These are phyloP conservation scores for Engystomops pustulosus DNA, from an alignment of 2,113 vertebrate genomes.

Conservation along the genomic window DNA sequence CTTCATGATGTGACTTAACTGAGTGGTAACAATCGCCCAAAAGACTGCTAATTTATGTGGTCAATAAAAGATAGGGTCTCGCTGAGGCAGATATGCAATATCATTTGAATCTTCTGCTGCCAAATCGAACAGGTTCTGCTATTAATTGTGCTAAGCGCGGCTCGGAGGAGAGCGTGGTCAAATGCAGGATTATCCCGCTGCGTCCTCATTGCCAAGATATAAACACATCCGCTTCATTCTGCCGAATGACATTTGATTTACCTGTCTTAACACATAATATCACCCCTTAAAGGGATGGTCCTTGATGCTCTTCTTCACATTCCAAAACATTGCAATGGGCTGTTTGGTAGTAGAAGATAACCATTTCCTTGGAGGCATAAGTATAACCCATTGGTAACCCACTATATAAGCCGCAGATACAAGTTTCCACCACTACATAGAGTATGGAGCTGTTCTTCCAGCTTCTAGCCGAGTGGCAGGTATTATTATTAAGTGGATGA, in stretches of 20 bases:
- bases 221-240: neutral
- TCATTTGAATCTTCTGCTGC: constrained; percentile 24
- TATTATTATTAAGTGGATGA: too few relatives aligned
- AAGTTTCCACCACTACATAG: too few relatives aligned
- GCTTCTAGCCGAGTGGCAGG: too few relatives aligned
- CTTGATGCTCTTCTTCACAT: too few relatives aligned
- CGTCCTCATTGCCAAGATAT: neutral
- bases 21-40: constrained; percentile 32
- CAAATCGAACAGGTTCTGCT: constrained; percentile 23
- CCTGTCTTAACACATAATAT: too few relatives aligned
- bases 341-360: too few relatives aligned
- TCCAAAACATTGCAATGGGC: too few relatives aligned
- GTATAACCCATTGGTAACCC: too few relatives aligned
- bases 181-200: neutral
- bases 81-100: neutral
- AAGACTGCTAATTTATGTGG: constrained; percentile 55
- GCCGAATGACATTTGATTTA: neutral
- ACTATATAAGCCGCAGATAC: too few relatives aligned
- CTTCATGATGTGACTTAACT: constrained; percentile 43
- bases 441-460: too few relatives aligned
- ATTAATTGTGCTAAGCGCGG: neutral
- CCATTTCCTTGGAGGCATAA: too few relatives aligned
- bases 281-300: too few relatives aligned
- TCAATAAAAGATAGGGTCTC: constrained; percentile 56
- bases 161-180: neutral